Conservation (phyloP, 1,140 invertebrate genomes). For the Drosophila mauritiana region DNA sequence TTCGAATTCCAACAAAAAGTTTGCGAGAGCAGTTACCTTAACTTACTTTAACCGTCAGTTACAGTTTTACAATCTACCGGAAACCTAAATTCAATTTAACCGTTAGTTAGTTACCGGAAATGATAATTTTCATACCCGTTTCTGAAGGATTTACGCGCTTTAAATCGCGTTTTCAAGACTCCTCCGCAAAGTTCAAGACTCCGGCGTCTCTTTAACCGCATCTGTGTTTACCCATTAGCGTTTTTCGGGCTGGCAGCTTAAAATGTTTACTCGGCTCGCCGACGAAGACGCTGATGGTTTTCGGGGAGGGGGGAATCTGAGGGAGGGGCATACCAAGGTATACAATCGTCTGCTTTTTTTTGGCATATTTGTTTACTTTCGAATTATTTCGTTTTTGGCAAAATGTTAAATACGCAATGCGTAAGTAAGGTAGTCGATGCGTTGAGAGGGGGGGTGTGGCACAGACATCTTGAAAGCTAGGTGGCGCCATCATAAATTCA, state of each 20-base stretch:
- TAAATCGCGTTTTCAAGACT: conserved; percentile 33
- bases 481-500: conserved; percentile 78
- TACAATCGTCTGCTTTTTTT: conserved; percentile 37
- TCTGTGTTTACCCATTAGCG: conserved; percentile 78
- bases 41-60: background rate
- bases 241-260: conserved; percentile 70
- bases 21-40: background rate
- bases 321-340: conserved; percentile 26
- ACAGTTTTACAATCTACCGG: too few species aligned
- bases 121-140: background rate
- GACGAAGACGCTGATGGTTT: conserved; percentile 23
- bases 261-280: conserved; percentile 71
- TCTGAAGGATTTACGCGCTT: conserved; percentile 1
- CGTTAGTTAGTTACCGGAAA: too few species aligned
- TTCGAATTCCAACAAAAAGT: too few species aligned
- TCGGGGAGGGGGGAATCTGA: background rate
- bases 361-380: conserved; percentile 39
- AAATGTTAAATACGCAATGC: conserved; percentile 54
- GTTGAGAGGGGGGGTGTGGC: conserved; percentile 26
- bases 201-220: conserved; percentile 54
- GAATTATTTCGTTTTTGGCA: conserved; percentile 56
- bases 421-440: conserved; percentile 48
- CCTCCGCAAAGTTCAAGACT: conserved; percentile 48
- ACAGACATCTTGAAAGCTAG: conserved; percentile 44
- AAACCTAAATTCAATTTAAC: too few species aligned